Conservation (phyloP, 2,888 invertebrate species). For the Epistrophe eligans region DNA sequence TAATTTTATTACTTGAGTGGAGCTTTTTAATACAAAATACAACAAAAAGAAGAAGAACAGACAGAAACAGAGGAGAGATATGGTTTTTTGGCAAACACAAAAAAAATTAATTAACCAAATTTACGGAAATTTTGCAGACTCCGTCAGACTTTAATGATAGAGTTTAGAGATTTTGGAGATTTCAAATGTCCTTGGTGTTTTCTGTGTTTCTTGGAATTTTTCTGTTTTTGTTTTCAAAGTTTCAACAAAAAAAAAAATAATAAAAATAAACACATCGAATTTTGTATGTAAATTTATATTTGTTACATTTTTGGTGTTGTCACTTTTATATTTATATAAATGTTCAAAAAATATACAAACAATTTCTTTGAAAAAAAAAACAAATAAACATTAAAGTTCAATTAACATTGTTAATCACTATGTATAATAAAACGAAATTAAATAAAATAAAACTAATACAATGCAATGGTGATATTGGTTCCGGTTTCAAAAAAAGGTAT, state of each 20-base stretch:
- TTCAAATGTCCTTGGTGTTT: slow-evolving; percentile 58
- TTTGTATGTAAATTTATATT: slow-evolving; percentile 53
- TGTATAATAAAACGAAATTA: slow-evolving; percentile 24
- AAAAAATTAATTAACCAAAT: slow-evolving; percentile 70
- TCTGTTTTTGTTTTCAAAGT: slow-evolving; percentile 1
- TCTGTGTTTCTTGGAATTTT: slow-evolving; percentile 6
- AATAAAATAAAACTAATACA: slow-evolving; percentile 1
- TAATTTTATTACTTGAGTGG: slow-evolving; percentile 1
- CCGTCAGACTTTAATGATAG: neutral
- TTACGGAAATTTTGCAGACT: slow-evolving; percentile 66
- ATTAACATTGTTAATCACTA: slow-evolving; percentile 38
- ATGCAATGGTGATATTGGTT: slow-evolving; percentile 27
- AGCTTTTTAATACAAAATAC: neutral
- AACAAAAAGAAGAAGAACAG: neutral
- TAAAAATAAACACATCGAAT: slow-evolving; percentile 1
- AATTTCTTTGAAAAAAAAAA: neutral
- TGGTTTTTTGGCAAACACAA: slow-evolving; percentile 22
- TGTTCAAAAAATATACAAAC: neutral
- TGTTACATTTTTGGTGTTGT: slow-evolving; percentile 52
- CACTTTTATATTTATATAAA: neutral
- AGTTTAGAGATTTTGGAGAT: neutral
- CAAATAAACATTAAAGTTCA: slow-evolving; percentile 44
- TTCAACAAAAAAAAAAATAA: neutral
- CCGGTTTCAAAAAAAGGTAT: slow-evolving; percentile 30
- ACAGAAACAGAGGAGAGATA: slow-evolving; percentile 25